Conservation (phyloP, 2,888 invertebrate species). For the Prostheceraeus crozeri region DNA sequence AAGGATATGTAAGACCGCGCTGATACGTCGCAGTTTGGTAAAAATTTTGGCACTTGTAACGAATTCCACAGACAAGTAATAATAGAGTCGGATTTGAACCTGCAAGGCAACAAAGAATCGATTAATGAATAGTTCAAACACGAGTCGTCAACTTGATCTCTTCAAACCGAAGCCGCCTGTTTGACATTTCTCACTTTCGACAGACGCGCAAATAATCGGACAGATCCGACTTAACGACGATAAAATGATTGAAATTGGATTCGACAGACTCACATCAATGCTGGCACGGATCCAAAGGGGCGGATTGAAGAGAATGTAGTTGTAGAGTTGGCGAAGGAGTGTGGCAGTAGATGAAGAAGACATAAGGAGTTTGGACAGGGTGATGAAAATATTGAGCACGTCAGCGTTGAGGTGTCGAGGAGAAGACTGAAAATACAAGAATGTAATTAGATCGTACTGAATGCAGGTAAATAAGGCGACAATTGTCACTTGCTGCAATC, state of each 20-base stretch:
- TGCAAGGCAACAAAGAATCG: no score
- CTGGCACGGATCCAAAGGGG: conserved; percentile 97
- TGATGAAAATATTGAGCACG: conserved; percentile 67
- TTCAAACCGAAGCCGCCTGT: no score
- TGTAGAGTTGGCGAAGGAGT: conserved; percentile 73
- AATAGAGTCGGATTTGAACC: conserved; percentile 78
- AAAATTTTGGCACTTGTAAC: conserved; percentile 92
- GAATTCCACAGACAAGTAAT: conserved; percentile 97
- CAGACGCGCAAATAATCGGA: no score
- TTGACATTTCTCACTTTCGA: no score
- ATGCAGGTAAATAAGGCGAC: no score
- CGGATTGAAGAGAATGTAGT: conserved; percentile 97
- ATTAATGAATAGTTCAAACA: no score
- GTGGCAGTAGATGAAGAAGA: conserved; percentile 41
- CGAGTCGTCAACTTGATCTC: no score
- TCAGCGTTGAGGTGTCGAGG: conserved; percentile 84
- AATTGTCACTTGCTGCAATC: no score
- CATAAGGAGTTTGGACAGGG: conserved; percentile 56
- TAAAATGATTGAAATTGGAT: not conserved
- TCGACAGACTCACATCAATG: conserved; percentile 65
- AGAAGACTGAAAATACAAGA: no score
- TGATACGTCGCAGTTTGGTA: conserved; percentile 87
- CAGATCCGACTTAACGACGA: no score
- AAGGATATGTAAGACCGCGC: conserved; percentile 92
- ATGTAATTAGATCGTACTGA: no score